These are phyloP conservation scores for Conistra vaccinii DNA, from an alignment of 2,888 invertebrate genomes.

Conservation along the genomic window DNA sequence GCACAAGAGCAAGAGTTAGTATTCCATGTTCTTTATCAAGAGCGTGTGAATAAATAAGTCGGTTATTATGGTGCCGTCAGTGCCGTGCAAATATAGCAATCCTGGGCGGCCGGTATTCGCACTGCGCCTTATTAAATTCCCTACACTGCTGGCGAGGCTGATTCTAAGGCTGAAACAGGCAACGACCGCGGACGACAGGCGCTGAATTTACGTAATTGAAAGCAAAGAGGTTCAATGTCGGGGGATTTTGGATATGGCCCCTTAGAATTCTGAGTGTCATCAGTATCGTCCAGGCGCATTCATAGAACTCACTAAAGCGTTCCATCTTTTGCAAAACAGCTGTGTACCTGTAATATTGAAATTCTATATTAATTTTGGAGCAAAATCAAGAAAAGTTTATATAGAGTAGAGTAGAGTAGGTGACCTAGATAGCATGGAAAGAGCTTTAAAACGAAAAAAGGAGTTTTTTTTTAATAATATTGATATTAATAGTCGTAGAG, in stretches of 20 bases:
- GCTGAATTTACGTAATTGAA: constrained; percentile 38
- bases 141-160: constrained; percentile 8
- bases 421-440: background rate
- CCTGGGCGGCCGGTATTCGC: background rate
- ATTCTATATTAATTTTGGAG: background rate
- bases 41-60: background rate
- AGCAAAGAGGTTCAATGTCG: constrained; percentile 9
- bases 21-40: background rate
- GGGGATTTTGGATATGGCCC: background rate
- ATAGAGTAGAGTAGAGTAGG: too few relatives aligned
- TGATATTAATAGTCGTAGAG: constrained; percentile 4
- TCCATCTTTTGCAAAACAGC: too few relatives aligned
- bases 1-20: background rate
- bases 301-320: background rate
- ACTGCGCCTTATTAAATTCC: constrained; percentile 40
- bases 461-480: constrained; percentile 12
- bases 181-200: constrained; percentile 1
- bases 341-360: background rate
- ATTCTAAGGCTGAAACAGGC: background rate
- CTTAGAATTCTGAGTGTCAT: background rate
- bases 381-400: background rate
- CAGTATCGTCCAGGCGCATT: background rate
- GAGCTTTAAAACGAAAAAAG: background rate
- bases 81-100: background rate
- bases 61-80: background rate